Evolutionary conservation across 2,888 invertebrate species (phyloP), one percentile per base, ranked within the genome.

Genomic region (Oxystoma pomonae): DNA sequence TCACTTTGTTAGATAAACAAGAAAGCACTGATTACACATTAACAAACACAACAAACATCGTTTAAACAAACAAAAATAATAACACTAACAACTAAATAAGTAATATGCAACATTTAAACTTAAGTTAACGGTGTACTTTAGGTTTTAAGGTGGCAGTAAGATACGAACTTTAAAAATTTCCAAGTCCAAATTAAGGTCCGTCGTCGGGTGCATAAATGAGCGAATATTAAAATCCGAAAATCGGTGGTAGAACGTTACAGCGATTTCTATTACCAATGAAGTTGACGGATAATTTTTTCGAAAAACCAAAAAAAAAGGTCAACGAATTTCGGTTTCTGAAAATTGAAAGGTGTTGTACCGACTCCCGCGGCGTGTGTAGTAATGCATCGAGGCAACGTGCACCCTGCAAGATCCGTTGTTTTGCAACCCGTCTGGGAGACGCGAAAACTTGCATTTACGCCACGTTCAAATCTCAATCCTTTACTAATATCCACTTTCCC

Each of bases 341-440:
- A 64, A 60, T 65, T 65, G 35, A 63, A 66, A 64, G 69, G 69
- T 72, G 70, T 71, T 71, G 69, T 71, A 72, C 71, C 72, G 71
- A 68, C 70, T 71, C 70, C 69, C 73, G 72, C 72, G 71, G 71
- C 69, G 75, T 77, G 75, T 75, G 77, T 74, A 78, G 78, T 80
- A 79, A 78, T 80, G 78, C 79, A 78, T 77, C 79, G 78, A 77
- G 79, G 80, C 79, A 78, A 76, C 76, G 75, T 76, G 77, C 77
- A 78, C 75, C 75, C 74, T 72, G 74, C 75, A 75, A 75, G 76
- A 76, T 76, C 76, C 78, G 77, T 78, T 78, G 78, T 78, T 79
- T 79, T 78, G 80, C 79, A 77, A 76, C 75, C 76, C 75, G 77
- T 77, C 78, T 75, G 73, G 75, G 60, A 63, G 61, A 58, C 73